These are phyloP conservation scores for Ochotona princeps DNA, from an alignment of 2,113 vertebrate genomes.

Conservation along the genomic window DNA sequence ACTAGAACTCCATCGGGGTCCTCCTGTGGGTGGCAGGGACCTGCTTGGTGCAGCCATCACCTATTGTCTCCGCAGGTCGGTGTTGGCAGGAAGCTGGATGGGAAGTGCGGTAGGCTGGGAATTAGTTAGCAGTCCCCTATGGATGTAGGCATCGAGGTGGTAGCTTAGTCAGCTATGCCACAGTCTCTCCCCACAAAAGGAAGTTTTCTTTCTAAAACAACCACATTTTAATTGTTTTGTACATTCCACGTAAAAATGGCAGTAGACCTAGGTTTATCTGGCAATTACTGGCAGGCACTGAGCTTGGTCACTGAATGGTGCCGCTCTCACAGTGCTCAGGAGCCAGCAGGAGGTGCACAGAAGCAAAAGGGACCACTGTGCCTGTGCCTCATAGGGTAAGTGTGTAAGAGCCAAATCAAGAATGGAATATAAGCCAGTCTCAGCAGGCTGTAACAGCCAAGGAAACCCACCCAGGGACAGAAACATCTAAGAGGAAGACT, in stretches of 20 bases:
- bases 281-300: neutral
- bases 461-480: neutral
- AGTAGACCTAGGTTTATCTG: neutral
- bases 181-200: too few relatives aligned
- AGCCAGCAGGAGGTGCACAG: fast-evolving
- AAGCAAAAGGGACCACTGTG: neutral
- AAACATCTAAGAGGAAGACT: neutral
- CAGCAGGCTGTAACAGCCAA: neutral
- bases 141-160: too few relatives aligned
- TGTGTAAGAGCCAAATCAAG: neutral
- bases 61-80: too few relatives aligned
- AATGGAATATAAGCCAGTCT: neutral
- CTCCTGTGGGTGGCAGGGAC: too few relatives aligned
- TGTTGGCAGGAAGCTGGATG: too few relatives aligned
- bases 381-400: fast-evolving
- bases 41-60: too few relatives aligned
- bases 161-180: too few relatives aligned
- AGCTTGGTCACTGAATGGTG: neutral
- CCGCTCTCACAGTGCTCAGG: fast-evolving
- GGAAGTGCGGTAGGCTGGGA: too few relatives aligned
- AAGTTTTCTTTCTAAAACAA: neutral
- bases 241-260: neutral
- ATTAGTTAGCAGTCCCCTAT: too few relatives aligned
- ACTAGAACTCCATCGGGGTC: too few relatives aligned
- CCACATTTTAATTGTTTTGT: neutral